Conservation (phyloP, 2,113 vertebrate species). For the Haplochromis burtoni region DNA sequence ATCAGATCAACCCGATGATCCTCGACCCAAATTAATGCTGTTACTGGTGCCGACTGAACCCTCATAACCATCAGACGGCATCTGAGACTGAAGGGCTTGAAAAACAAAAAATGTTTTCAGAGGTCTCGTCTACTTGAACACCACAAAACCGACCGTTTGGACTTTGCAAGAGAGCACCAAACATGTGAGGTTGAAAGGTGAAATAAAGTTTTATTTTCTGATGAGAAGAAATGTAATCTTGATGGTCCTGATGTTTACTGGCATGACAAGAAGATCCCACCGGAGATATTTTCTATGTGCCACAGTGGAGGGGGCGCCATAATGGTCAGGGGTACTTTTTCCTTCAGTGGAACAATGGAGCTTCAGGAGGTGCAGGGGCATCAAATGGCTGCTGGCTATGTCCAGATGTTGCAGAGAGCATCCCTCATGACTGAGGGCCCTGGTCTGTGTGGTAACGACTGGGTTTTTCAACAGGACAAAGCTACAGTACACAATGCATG, state of each 20-base stretch:
- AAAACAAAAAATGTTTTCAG: neutral
- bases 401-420: neutral
- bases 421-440: neutral
- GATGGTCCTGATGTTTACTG: neutral
- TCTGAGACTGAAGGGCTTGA: neutral
- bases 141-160: fast-evolving
- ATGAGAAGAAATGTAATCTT: neutral
- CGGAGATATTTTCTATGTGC: fast-evolving
- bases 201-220: neutral
- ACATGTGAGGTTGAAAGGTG: neutral
- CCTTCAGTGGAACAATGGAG: neutral
- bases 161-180: neutral
- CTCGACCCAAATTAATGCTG: neutral
- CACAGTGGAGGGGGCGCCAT: neutral
- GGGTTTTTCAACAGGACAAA: neutral
- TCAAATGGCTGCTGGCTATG: fast-evolving
- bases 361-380: neutral
- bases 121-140: fast-evolving
- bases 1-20: neutral
- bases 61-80: neutral
- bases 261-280: neutral
- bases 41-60: neutral
- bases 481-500: neutral
- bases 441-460: fast-evolving
- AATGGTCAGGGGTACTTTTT: neutral